Base-by-base conservation (phyloP, 30 jellyfish, hydroid and myxozoan species). In the Pelagia noctiluca region DNA sequence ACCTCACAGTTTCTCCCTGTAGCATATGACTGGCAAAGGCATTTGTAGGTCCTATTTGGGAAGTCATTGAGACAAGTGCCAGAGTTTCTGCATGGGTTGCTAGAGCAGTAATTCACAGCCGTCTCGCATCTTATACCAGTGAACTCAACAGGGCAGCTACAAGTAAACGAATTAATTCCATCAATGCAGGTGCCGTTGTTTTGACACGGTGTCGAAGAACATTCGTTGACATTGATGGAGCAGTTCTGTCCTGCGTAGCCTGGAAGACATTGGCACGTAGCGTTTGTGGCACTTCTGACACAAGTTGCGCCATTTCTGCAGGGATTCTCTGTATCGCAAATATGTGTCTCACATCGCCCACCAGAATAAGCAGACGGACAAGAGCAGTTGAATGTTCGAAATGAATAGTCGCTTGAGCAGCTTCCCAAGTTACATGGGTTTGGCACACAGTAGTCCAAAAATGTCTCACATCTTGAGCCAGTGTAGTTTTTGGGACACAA, bases 211-310 rank as follows among this genome's bases (percentile, higher is more conserved):
- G 49, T 61, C 42, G 96, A 78, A 22, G 78, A 65, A 71, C 98
- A 93, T 72, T 93, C 98, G 54, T 77, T 67, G 42, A 93, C 67
- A 37, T 93, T 60, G 11, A 54, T 25, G 23, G 95, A 83, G 67
- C 98, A 92, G 82, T 92, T 87, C 71, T 50, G 81, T 13, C 98
- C 98, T 22, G 95, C 65, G 37, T 30, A 93, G 2, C 98, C 98
- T 16, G 96, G 90, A 26, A 46, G 33, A 47, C 96, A 88, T 24
- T 5, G 50, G 32, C 96, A 88, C n/a, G 77, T 52, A 1, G 89
- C 80, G 22, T 64, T 63, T 46, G 19, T 21, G 4, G 50, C 60
- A 26, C 48, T 80, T 60, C 90, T 61, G 5, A 88, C 16, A 42
- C 97, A 89, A 3, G 90, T 74, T 3, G 94, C 88, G 22, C 97